Base-by-base conservation (phyloP, 35 echinoderm and acorn worm genomes). In the Lytechinus variegatus region DNA sequence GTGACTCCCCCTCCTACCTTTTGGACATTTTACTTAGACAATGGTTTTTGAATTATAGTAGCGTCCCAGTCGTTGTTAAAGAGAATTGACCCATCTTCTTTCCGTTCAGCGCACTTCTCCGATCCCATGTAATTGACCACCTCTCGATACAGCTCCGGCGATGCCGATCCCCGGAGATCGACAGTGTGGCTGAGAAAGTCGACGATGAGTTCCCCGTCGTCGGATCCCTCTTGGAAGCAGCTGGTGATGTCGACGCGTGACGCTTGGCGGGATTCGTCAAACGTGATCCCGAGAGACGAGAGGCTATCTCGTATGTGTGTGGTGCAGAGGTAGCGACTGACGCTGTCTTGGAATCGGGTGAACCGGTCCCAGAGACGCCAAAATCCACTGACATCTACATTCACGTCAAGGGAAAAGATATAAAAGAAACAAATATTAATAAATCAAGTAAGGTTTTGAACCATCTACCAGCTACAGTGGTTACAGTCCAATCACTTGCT, bases 161-260 rank as follows among this genome's bases (percentile, higher is more conserved):
- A 5, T 13, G 94, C 96, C 2, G 94, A 79, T 27, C 58, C 86
- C 8, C 71, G 95, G 61, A 95, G 91, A 51, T 97, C 53, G 89
- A 95, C 24, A 2, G 87, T 53, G 87, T 97, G 94, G 9, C 58
- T 88, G 14, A 97, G 56, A 61, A 97, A 97, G 58, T 97, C 96
- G 24, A 97, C 71, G 29, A 95, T 86, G 56, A 95, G 54, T 27
- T 93, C 19, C 8, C 96, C 96, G 8, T 97, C 96, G 52, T 92
- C 95, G 10, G 95, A 95, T 14, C 57, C 55, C n/a, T 92, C 61
- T 54, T 97, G 94, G 95, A 97, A 97, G 21, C 89, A 97, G 87
- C 72, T 10, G 33, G 96, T 94, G 94, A 97, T 95, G 21, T 97
- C 96, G 21, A 97, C 94, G 9, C 94, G 55, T 1, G 94, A 96